Evolutionary conservation across 2,888 invertebrate genomes (phyloP).

Genomic region (Hirtodrosophila trivittata): DNA sequence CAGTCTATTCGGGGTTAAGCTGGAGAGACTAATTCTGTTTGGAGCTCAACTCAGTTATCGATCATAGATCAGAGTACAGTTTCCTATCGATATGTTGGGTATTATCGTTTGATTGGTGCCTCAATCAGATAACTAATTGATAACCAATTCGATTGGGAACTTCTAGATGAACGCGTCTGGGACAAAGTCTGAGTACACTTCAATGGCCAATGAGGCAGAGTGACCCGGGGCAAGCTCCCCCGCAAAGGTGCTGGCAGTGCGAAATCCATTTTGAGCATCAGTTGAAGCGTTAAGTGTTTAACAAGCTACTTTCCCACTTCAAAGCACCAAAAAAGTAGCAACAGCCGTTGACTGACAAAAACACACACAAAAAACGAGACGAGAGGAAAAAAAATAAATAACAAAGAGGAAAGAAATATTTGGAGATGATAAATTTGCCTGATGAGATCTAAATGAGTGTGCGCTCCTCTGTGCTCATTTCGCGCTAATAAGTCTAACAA

Average conservation of each 20-base stretch:
- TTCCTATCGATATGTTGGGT: too few relatives aligned
- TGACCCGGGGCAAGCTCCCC: background rate
- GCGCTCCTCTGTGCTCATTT: constrained; percentile 57
- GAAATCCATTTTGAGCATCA: constrained; percentile 23
- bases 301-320: constrained; percentile 76
- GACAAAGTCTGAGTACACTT: constrained; percentile 29
- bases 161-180: constrained; percentile 29
- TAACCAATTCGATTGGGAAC: constrained; percentile 1
- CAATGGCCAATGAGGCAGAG: constrained; percentile 47
- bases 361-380: constrained; percentile 7
- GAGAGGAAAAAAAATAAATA: background rate
- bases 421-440: constrained; percentile 35
- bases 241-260: background rate
- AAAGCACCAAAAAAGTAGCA: constrained; percentile 52
- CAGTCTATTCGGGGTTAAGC: too few relatives aligned
- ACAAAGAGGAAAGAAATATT: constrained; percentile 11
- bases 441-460: constrained; percentile 47
- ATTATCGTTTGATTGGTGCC: too few relatives aligned
- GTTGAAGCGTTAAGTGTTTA: constrained; percentile 68
- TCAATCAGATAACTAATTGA: constrained; percentile 8
- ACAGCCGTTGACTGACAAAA: constrained; percentile 30
- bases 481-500: constrained; percentile 65
- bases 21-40: too few relatives aligned
- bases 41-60: too few relatives aligned
- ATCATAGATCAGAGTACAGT: too few relatives aligned